Evolutionary conservation across 2,888 invertebrate genomes (phyloP), one percentile per base, ranked within the genome.

Genomic region (Macrosiphum euphorbiae): DNA sequence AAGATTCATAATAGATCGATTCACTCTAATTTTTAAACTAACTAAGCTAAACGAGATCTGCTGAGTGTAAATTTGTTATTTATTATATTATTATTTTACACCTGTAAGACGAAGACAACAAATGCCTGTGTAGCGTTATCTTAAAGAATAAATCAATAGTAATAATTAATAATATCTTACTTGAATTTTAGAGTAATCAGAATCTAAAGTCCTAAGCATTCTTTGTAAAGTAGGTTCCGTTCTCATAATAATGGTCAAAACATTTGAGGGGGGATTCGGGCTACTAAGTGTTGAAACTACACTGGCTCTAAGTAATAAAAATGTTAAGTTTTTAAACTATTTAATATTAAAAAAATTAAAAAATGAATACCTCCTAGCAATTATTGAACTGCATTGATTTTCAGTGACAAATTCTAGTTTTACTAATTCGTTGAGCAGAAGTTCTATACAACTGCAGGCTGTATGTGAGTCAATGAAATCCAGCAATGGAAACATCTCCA

Each of bases 401-500:
- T 99, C 98, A 28, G 97, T 97, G 2, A 99, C 96, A 52, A 99
- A 96, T 95, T 97, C 97, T 86, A 98, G 97, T 95, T 98, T 98
- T 1, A 97, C 97, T 94, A 99, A 96, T 95, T 98, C 98, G 94
- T 98, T 98, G 67, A 99, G 96, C 87, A 99, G 96, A 95, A 98
- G 97, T 95, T 98, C 97, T 67, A 99, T 96, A 95, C 98, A 98
- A 95, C 98, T 99, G 95, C 98, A 98, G 44, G 97, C 98, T 95
- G 98, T 98, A 95, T 98, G 98, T 0, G 98, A 97, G 96, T 99
- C 99, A 96, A 98, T 97, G 94, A 98, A 97, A 96, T 99, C 98
- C 41, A 99, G 96, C 44, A 99, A 96, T 0, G 98, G 98, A 90
- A 97, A 97, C 95, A 98, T 98, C 95, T 98, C 98, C 8, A 99